Base-by-base conservation (phyloP, 2,113 vertebrate genomes). In the Phalacrocorax carbo region DNA sequence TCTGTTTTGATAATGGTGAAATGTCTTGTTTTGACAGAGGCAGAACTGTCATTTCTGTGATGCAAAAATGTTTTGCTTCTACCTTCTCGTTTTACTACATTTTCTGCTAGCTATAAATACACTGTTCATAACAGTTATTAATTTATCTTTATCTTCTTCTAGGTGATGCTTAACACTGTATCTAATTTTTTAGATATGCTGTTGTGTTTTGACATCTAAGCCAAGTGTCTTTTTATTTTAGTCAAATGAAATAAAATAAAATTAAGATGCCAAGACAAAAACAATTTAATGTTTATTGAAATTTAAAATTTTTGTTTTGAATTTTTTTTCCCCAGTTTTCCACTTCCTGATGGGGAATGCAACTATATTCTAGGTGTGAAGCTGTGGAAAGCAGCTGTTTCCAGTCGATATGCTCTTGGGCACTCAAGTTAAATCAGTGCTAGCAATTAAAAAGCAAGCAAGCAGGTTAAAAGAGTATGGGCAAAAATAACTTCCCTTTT, bases 161-260 rank as follows among this genome's bases (percentile, higher is more conserved):
- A 80, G 25, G 38, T 60, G 2, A 29, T 82, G 48, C 85, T 76
- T 90, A 89, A 76, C 82, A 71, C 18, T 8, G 1, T 72, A 44
- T 75, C 16, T 76, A 8, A 36, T 55, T 66, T 85, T 91, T 93
- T 2, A 55, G 73, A 62, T 55, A 18, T 88, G 21, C 48, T 73
- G 11, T 80, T 13, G 2, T 91, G 49, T 88, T 96, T 93, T 91
- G 78, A 88, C 62, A 91, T 76, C 52, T 82, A 85, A 96, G 70
- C 69, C 70, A 90, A 90, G 46, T 71, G 29, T 75, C 36, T 93
- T 91, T 91, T 92, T 83, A 91, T 86, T 84, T 93, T 83, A 86
- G 60, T 91, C n/a, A 91, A 77, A 88, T 75, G 27, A 90, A 85
- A 69, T 21, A 46, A 78, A 88, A 86, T 65, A 72, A 55, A 79